Percentiles rank a stretch among this genome's conserved stretches.
Conservation (phyloP, 2,113 vertebrate genomes). For the Actenoides hombroni region DNA sequence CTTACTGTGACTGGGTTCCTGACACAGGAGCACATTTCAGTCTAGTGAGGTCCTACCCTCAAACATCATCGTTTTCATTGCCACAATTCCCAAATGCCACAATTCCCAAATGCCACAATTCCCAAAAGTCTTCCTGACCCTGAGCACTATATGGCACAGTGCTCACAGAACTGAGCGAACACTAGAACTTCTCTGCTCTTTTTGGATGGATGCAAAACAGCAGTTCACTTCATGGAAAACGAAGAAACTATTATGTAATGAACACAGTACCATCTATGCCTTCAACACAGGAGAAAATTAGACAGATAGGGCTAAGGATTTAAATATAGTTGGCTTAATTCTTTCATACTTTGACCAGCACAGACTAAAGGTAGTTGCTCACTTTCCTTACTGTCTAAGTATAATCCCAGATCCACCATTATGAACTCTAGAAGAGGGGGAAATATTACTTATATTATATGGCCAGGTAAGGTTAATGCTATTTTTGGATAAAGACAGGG, state of each 20-base stretch:
- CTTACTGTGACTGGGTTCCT: neutral
- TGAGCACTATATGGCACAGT: neutral
- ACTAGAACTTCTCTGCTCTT: neutral
- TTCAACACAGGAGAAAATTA: neutral
- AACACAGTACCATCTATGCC: neutral
- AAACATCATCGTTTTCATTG: neutral
- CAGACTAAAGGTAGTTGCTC: neutral
- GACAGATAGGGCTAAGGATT: neutral
- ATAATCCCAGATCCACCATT: slow-evolving; percentile 1
- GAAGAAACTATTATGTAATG: neutral
- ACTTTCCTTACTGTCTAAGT: neutral
- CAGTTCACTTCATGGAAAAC: neutral
- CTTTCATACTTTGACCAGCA: neutral
- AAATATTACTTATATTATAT: neutral
- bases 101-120: too few species aligned
- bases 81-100: neutral
- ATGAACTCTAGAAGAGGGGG: neutral
- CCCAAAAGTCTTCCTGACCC: neutral
- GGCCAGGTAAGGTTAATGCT: slow-evolving; percentile 38
- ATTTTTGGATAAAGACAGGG: slow-evolving; percentile 31
- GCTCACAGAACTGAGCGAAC: neutral
- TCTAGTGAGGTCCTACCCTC: neutral
- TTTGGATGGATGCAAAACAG: neutral
- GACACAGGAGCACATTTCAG: neutral
- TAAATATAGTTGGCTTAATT: neutral